Base-by-base conservation (phyloP, 2,797 vertebrate genomes). In the Danio kyathit region DNA sequence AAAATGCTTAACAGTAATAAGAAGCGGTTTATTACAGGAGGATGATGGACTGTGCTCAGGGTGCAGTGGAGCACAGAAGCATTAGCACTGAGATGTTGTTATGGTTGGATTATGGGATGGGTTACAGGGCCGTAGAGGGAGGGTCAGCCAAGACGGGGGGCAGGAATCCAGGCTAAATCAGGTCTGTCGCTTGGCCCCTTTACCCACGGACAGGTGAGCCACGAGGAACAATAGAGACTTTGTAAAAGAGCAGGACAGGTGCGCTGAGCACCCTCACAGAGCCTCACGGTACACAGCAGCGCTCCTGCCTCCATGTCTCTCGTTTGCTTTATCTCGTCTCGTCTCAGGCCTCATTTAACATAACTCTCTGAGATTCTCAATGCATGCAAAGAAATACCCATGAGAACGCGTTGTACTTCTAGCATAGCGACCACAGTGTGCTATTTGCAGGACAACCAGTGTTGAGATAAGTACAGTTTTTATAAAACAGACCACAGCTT, bases 181-280 rank as follows among this genome's bases (percentile, higher is more conserved):
- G 73, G 76, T 77, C 67, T 79, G 41, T 74, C 17, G 17, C 64
- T 83, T 56, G 71, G 78, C 82, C 74, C 70, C 74, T 77, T 38
- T 66, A 74, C 88, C 74, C 12, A 85, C 4, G 46, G 89, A 90
- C 93, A 95, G 93, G 93, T 95, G 93, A 92, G 90, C 90, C 88
- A 82, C 84, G 87, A 84, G 74, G 81, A 88, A 95, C 93, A 95
- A 89, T 90, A 86, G 74, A 81, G 71, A 85, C 87, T 84, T 93
- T 95, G 93, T 95, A 77, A 71, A 12, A 21, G 69, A 85, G 86
- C 90, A 90, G 86, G 86, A 89, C 93, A 94, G 94, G 93, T 94
- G 94, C 91, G 87, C 86, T 4, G 64, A 87, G 86, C 79, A 74
- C 84, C 65, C 88, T 90, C 85, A 84, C 84, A 75, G 82, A 44